Evolutionary conservation across 2,888 invertebrate species (phyloP).

Genomic region (Lymantria monacha): DNA sequence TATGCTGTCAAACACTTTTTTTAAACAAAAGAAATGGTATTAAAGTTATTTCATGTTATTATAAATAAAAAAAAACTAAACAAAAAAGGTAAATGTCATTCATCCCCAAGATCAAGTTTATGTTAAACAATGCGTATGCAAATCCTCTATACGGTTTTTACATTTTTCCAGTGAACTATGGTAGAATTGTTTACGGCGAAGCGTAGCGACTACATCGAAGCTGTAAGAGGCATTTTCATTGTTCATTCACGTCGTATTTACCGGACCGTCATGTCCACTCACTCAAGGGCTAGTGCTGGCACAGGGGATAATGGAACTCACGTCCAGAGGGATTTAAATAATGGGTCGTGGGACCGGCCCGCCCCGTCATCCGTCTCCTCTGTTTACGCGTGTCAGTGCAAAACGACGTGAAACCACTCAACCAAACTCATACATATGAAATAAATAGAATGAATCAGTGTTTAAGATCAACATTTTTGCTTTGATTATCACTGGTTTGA

Average conservation of each 20-base stretch:
- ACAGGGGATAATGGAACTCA: slow-evolving; percentile 60
- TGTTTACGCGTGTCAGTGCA: slow-evolving; percentile 49
- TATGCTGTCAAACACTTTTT: too few species aligned
- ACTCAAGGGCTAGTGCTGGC: slow-evolving; percentile 41
- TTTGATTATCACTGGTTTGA: too few species aligned
- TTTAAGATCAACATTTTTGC: neutral
- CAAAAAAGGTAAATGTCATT: slow-evolving; percentile 6
- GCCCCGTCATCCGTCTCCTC: slow-evolving; percentile 41
- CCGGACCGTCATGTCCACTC: slow-evolving; percentile 53
- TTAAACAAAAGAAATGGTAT: too few species aligned
- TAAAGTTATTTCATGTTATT: too few species aligned
- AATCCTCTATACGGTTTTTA: slow-evolving; percentile 17
- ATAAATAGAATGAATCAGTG: neutral
- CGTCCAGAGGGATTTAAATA: slow-evolving; percentile 72
- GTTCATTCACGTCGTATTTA: slow-evolving; percentile 48
- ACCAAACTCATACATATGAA: slow-evolving; percentile 8
- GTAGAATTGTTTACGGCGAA: slow-evolving; percentile 17
- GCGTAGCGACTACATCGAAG: slow-evolving; percentile 9
- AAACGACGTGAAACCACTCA: slow-evolving; percentile 40
- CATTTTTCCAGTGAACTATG: slow-evolving; percentile 19
- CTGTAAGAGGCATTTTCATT: slow-evolving; percentile 41
- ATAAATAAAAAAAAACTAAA: too few species aligned
- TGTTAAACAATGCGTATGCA: slow-evolving; percentile 28
- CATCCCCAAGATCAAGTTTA: slow-evolving; percentile 18
- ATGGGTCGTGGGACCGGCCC: slow-evolving; percentile 53